These are phyloP conservation scores for Chlorocebus sabaeus DNA, from an alignment of 2,113 vertebrate genomes.

Conservation along the genomic window DNA sequence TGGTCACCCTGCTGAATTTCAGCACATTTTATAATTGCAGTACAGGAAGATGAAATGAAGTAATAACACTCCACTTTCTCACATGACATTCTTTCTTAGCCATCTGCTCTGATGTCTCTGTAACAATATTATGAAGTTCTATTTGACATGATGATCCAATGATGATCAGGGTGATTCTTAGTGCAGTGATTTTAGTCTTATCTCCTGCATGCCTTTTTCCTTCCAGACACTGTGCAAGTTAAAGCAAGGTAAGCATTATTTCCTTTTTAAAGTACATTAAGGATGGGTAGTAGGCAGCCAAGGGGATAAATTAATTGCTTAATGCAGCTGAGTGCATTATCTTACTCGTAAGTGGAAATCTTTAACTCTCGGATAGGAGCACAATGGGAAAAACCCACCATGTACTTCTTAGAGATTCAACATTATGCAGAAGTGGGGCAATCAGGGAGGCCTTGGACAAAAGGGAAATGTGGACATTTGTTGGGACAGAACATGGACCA, in stretches of 20 bases:
- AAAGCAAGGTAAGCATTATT: slow-evolving; percentile 56
- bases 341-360: slow-evolving; percentile 43
- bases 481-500: neutral
- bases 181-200: neutral
- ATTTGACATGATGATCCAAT: slow-evolving; percentile 35
- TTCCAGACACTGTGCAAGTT: neutral
- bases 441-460: neutral
- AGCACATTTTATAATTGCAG: slow-evolving; percentile 29
- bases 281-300: slow-evolving; percentile 35
- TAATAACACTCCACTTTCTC: neutral
- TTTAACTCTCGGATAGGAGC: slow-evolving; percentile 32
- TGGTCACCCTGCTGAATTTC: slow-evolving; percentile 9
- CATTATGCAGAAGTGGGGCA: neutral
- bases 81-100: slow-evolving; percentile 1
- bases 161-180: slow-evolving; percentile 30
- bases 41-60: slow-evolving; percentile 17
- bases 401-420: slow-evolving; percentile 7
- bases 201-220: neutral
- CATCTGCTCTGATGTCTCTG: slow-evolving; percentile 33
- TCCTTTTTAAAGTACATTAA: slow-evolving; percentile 53
- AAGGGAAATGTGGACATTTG: neutral
- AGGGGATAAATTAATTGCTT: slow-evolving; percentile 64
- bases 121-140: slow-evolving; percentile 57
- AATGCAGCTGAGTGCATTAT: slow-evolving; percentile 53
- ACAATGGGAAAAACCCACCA: neutral